Evolutionary conservation across 2,888 invertebrate species (phyloP), one percentile per base, ranked within the genome.

Genomic region (Eumacrocentrus americanus): DNA sequence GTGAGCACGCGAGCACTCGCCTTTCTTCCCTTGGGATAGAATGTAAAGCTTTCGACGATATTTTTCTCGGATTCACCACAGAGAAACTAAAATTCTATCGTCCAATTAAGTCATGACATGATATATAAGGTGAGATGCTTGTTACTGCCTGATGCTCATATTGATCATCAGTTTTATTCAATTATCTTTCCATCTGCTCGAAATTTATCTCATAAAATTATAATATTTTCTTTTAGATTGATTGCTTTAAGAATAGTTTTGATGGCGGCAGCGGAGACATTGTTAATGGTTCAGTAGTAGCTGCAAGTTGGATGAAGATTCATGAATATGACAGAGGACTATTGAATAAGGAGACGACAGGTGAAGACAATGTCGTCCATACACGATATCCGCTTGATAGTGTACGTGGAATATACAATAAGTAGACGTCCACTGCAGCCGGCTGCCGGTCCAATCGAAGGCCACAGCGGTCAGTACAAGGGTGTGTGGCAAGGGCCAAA

Each of bases 371-470:
- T 64, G 60, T 60, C 58, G 57, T 34, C 42, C 63, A 48, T 51
- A 59, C 55, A 57, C 23, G 11, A 14, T 7, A 42, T 42, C 38
- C 55, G 60, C 54, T 44, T 59, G 55, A 11, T 29, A 25, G 46
- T 23, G 51, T 35, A 25, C 25, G 58, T 60, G 53, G 69, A 71
- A 70, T 73, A 68, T 68, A 67, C 69, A 71, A 71, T 70, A 68
- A 67, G 66, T 68, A 42, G 29, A 29, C 29, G 29, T 29, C 29
- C 29, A 29, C 5, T 29, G 29, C 29, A 29, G 29, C 58, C 64
- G 61, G n/a, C n/a, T n/a, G 52, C 62, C 52, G 54, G 60, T 47
- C 55, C 44, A 29, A n/a, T n/a, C n/a, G n/a, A 46, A 46, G 48
- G 53, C 56, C 48, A 53, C 50, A 57, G 48, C 62, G n/a, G n/a